Percentiles rank a stretch among this genome's conserved stretches.
Evolutionary conservation across 2,113 vertebrate species (phyloP).

Genomic region (Phylloscopus whistleri): DNA sequence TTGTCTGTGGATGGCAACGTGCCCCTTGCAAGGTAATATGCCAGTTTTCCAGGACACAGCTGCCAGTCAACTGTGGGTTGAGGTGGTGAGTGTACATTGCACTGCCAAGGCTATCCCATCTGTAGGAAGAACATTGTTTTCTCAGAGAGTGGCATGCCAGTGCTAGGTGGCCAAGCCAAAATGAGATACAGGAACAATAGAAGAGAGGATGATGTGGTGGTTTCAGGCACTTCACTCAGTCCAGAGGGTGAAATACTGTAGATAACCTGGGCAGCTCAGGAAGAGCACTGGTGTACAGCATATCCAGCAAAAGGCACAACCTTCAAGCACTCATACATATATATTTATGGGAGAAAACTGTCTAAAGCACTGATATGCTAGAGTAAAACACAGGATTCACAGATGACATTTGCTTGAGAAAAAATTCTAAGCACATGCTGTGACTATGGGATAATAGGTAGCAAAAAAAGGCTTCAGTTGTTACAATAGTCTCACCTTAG

Average conservation of each 20-base stretch:
- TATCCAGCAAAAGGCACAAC: background rate
- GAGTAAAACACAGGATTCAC: background rate
- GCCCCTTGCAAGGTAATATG: conserved; percentile 28
- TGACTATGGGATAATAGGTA: background rate
- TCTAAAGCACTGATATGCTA: background rate
- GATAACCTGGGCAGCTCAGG: background rate
- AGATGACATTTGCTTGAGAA: background rate
- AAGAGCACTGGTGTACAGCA: background rate
- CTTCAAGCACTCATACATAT: accelerated
- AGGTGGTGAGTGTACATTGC: background rate
- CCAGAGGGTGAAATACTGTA: background rate
- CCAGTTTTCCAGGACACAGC: conserved; percentile 50
- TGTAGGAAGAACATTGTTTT: conserved; percentile 2
- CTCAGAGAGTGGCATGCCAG: background rate
- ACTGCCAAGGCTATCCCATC: conserved; percentile 2
- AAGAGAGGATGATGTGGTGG: background rate
- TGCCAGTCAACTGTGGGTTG: conserved; percentile 42
- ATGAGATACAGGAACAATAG: background rate
- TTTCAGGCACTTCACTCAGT: background rate
- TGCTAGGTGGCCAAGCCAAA: conserved; percentile 31
- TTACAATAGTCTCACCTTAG: background rate
- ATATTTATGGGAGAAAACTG: background rate
- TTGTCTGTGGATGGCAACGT: conserved; percentile 21
- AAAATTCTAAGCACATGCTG: background rate
- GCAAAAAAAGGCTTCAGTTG: background rate